Percentiles rank a stretch among this genome's conserved stretches.
phyloP scores from a whole-genome alignment of 2,797 vertebrate genomes.

The Melanotaenia boesemani region DNA sequence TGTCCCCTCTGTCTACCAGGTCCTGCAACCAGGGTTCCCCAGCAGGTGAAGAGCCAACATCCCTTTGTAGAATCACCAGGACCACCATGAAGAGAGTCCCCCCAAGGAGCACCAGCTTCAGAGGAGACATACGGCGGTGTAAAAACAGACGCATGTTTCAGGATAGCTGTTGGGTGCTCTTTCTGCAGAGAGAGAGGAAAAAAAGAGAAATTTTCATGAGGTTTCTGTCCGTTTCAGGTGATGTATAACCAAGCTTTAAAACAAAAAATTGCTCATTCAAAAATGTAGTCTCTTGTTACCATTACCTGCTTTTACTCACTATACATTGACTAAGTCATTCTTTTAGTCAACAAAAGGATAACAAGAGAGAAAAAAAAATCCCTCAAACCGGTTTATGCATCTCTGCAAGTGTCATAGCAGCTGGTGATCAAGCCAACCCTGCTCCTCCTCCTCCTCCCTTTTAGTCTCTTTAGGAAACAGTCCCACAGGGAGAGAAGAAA shows the following conservation, averaged over 20 bases:
- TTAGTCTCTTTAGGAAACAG: conserved; percentile 43
- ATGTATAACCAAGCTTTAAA: background rate
- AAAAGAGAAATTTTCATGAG: background rate
- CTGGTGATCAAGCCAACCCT: conserved; percentile 22
- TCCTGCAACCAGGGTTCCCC: conserved; percentile 91
- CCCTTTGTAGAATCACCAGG: conserved; percentile 89
- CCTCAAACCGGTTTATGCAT: conserved; percentile 46
- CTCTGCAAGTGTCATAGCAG: conserved; percentile 54
- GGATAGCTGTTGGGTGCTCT: background rate
- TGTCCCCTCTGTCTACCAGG: conserved; percentile 86
- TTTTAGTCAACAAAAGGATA: background rate
- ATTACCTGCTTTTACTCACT: background rate
- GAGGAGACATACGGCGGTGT: conserved; percentile 85
- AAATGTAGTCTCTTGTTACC: background rate
- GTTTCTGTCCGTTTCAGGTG: background rate
- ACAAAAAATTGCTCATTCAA: background rate
- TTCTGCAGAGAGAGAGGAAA: conserved; percentile 35
- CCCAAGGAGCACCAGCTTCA: conserved; percentile 87
- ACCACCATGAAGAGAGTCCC: conserved; percentile 87
- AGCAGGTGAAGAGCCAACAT: conserved; percentile 65
- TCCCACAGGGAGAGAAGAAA: conserved; percentile 48
- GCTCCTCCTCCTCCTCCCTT: conserved; percentile 33
- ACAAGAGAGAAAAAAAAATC: background rate
- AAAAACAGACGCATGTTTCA: conserved; percentile 83
- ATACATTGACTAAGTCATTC: background rate